phyloP scores from a whole-genome alignment of 2,797 vertebrate species.

The Calcarius lapponicus region DNA sequence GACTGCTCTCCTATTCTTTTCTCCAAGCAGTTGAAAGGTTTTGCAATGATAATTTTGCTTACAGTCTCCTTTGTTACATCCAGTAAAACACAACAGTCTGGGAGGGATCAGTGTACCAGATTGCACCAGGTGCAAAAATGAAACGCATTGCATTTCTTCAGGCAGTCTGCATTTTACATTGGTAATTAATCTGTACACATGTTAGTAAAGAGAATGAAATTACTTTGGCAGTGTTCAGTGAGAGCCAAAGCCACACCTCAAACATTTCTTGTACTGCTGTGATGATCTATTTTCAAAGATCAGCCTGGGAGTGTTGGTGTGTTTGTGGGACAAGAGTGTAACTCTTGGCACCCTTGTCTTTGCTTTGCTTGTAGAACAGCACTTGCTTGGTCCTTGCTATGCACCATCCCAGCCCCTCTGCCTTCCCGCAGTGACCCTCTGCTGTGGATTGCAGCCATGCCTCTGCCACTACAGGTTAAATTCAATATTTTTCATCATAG shows the following conservation, averaged over 20 bases:
- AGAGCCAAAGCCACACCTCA: background rate
- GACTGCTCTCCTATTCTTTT: background rate
- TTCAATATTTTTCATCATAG: rapidly evolving
- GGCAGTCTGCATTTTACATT: constrained; percentile 30
- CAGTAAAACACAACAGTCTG: background rate
- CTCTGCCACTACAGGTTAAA: background rate
- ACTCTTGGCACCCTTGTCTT: background rate
- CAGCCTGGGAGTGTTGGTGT: background rate
- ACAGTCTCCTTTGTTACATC: background rate
- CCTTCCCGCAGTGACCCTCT: background rate
- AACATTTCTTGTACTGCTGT: background rate
- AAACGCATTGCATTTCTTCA: background rate
- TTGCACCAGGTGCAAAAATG: constrained; percentile 26
- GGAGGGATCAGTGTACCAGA: background rate
- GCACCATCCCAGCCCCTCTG: background rate
- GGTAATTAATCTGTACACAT: constrained; percentile 37
- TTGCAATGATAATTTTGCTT: constrained; percentile 27
- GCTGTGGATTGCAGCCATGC: background rate
- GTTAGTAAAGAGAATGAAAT: constrained; percentile 21
- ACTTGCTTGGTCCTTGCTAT: rapidly evolving
- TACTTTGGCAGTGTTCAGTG: background rate
- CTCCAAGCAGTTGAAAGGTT: background rate
- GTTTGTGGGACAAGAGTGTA: rapidly evolving
- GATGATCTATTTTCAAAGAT: background rate
- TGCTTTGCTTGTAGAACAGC: background rate